Evolutionary conservation across 2,797 vertebrate species (phyloP), one percentile per base, ranked within the genome.

Genomic region (Zalophus californianus): DNA sequence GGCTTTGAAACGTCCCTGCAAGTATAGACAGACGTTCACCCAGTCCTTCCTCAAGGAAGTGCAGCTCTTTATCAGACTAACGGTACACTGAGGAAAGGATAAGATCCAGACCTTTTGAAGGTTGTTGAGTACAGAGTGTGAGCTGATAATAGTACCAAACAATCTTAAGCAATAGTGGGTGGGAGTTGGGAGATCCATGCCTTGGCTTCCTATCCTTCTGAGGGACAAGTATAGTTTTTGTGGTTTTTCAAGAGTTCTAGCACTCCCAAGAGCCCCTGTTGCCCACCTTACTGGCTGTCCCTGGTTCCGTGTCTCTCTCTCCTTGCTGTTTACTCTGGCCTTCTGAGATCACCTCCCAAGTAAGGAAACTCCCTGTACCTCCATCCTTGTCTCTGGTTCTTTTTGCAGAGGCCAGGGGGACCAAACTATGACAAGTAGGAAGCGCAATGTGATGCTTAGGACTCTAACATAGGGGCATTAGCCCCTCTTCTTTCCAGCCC

Each of bases 391-490:
- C 7, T 70, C n/a, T 52, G 25, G 14, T 32, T 48, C 32, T 75
- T 96, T 21, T 23, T 0, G 13, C 0, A 0, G 1, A 14, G n/a
- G 6, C 9, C 3, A 2, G 48, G 32, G 27, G 6, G 21, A 56
- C 44, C 7, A 66, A 41, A 15, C 38, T 58, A 18, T 62, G 62
- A 79, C 20, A 84, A 52, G 82, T 48, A 35, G 29, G 27, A 70
- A 86, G 35, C 20, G 48, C 41, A 50, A 25, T 64, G n/a, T 73
- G 73, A 52, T 54, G 56, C 16, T 23, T 27, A 10, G 62, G 62
- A 38, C n/a, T 56, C 41, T 48, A 3, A 72, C 20, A 1, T 10
- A 32, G 48, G 32, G 27, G 12, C 60, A 3, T 64, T 21, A 73
- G 86, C 52, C 21, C 14, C 7, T 60, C 29, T 60, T 79, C 41